Evolutionary conservation across 2,797 vertebrate genomes (phyloP), one percentile per base, ranked within the genome.

Genomic region (Lophotriccus pileatus): DNA sequence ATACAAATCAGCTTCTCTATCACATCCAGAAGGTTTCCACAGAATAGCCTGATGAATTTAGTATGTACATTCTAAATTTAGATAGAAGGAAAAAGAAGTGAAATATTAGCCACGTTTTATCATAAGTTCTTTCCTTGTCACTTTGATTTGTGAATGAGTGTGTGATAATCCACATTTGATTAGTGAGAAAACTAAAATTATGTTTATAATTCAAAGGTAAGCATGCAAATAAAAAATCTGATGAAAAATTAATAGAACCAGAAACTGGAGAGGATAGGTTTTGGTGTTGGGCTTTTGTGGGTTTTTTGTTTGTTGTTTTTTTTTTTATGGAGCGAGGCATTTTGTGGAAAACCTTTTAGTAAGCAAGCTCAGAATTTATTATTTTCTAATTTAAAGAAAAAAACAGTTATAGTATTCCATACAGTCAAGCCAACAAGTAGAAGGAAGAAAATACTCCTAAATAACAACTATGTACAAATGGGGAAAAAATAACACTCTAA

Each of bases 1-100:
- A 98, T 98, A 98, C 98, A 98, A 99, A 99, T 98, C 96, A 98
- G 98, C 95, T 96, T 93, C 96, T 94, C 93, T 93, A 87, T 94
- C 91, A 96, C 79, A 93, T 89, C 93, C 92, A 94, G 90, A 96
- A 96, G 81, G 66, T 64, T 97, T 96, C 92, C 96, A 88, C 94
- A 96, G 87, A 94, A 95, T 88, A 96, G 84, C 73, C 67, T 93
- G 90, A 93, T 89, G 81, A 94, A 94, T 27, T 90, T 69, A 84
- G 79, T 77, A 82, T 96, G 69, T 70, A 62, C 83, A 59, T 96
- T 97, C 88, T 95, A 89, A 87, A 94, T 88, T 62, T 93, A 97
- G 95, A 92, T 66, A 89, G 67, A 86, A 50, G 21, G 72, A 70
- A 81, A 86, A 93, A 79, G 36, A 90, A 93, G 59, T 53, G 21